These are phyloP conservation scores for Mesitornis unicolor DNA, from an alignment of 2,113 vertebrate genomes.

Conservation along the genomic window DNA sequence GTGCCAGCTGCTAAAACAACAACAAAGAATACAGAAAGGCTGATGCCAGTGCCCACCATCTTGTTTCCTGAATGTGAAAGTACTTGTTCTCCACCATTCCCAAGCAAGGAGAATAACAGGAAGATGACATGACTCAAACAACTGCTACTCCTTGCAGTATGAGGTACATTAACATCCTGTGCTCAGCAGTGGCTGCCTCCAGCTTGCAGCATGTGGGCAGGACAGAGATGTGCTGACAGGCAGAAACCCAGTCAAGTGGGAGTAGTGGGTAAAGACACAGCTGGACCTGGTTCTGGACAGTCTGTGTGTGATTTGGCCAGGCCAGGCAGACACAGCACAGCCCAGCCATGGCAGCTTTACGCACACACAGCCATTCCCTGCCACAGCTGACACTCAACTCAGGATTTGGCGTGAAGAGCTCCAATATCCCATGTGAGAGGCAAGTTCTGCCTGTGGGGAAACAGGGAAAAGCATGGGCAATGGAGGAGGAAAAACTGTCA, in stretches of 20 bases:
- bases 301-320: rapidly evolving
- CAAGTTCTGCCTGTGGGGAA: not conserved
- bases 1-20: not conserved
- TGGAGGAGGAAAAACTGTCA: not conserved
- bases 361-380: not conserved
- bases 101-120: not conserved
- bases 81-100: not conserved
- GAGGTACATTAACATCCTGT: not conserved
- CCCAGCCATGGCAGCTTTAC: not conserved
- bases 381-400: rapidly evolving
- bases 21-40: not conserved
- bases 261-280: rapidly evolving
- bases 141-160: not conserved
- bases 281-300: not conserved
- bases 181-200: not conserved
- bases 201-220: not conserved
- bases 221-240: not conserved
- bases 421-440: not conserved
- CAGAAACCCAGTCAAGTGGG: not conserved
- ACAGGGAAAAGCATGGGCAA: not conserved
- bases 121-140: not conserved
- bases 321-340: no score
- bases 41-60: not conserved
- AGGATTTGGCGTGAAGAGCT: not conserved
- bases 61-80: not conserved